These are phyloP conservation scores for Perizoma affinitatum DNA, from an alignment of 2,888 invertebrate species.

Conservation along the genomic window DNA sequence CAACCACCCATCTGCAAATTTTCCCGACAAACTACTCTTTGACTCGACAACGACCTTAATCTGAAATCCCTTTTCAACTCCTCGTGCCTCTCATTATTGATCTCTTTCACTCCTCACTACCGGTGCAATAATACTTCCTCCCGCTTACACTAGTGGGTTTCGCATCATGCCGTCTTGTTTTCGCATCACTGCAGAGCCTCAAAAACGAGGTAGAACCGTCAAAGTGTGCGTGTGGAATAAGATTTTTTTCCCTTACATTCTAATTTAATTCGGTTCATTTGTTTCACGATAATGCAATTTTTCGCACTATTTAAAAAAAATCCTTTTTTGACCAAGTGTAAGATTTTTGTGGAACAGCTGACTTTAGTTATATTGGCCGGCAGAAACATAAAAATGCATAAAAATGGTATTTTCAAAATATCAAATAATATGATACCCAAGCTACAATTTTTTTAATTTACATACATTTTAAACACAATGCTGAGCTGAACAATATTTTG, in stretches of 20 bases:
- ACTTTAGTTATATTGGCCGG: too few species aligned
- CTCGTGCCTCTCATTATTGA: constrained; percentile 84
- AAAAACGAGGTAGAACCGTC: constrained; percentile 79
- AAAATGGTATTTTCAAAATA: too few species aligned
- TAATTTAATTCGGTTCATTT: constrained; percentile 46
- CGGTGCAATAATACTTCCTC: constrained; percentile 78
- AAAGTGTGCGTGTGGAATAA: constrained; percentile 73
- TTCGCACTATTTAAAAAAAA: constrained; percentile 19
- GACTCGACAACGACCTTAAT: constrained; percentile 83
- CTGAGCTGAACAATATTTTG: too few species aligned
- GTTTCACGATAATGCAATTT: constrained; percentile 46
- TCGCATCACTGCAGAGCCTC: constrained; percentile 82
- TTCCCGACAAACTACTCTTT: constrained; percentile 69
- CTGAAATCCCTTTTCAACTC: constrained; percentile 85
- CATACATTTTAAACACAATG: too few species aligned
- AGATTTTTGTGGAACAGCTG: too few species aligned
- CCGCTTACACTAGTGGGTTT: constrained; percentile 48
- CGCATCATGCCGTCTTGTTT: constrained; percentile 57
- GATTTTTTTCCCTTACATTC: constrained; percentile 70
- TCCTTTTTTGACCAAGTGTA: constrained; percentile 24
- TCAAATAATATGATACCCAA: too few species aligned
- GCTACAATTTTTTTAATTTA: too few species aligned
- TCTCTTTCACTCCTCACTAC: constrained; percentile 85
- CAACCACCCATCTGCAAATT: constrained; percentile 52
- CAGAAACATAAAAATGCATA: too few species aligned